phyloP scores from a whole-genome alignment of 2,888 invertebrate genomes.

The Drosophila nr. perissopoda region DNA sequence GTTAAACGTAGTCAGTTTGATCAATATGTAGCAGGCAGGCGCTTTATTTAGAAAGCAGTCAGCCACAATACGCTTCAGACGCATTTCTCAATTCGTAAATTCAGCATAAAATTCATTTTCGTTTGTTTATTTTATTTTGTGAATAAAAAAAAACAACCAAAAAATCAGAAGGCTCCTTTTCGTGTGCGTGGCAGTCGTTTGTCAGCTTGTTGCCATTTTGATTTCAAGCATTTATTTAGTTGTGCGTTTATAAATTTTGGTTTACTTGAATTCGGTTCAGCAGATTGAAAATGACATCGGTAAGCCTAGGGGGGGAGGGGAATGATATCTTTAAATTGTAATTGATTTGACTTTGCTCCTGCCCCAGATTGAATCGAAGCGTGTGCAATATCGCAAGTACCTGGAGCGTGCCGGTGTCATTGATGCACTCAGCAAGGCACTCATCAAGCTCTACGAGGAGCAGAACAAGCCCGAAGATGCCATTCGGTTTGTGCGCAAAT shows the following conservation, averaged over 20 bases:
- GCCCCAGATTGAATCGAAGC: constrained; percentile 83
- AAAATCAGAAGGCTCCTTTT: constrained; percentile 39
- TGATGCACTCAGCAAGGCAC: constrained; percentile 83
- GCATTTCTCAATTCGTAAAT: constrained; percentile 64
- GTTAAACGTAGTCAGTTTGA: constrained; percentile 64
- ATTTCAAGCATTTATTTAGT: constrained; percentile 30
- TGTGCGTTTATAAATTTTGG: constrained; percentile 54
- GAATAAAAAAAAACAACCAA: constrained; percentile 29
- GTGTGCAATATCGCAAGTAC: constrained; percentile 85
- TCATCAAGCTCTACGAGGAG: constrained; percentile 84
- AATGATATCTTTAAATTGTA: too few species aligned
- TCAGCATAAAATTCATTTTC: constrained; percentile 55
- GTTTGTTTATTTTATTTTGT: constrained; percentile 6
- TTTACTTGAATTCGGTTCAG: constrained; percentile 25
- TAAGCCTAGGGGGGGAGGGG: constrained; percentile 43
- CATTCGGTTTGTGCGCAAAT: constrained; percentile 83
- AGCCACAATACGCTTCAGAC: constrained; percentile 72
- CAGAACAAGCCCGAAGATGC: constrained; percentile 84
- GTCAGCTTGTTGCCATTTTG: constrained; percentile 24
- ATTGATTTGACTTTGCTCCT: neutral
- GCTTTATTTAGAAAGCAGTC: constrained; percentile 65
- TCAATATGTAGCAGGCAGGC: constrained; percentile 61
- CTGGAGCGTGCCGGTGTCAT: constrained; percentile 84
- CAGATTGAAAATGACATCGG: constrained; percentile 80
- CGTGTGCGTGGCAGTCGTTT: constrained; percentile 14